A percentile compares a stretch with the other conserved stretches of the same genome.
phyloP scores from a whole-genome alignment of 2,113 vertebrate species.

The Oreotragus oreotragus region DNA sequence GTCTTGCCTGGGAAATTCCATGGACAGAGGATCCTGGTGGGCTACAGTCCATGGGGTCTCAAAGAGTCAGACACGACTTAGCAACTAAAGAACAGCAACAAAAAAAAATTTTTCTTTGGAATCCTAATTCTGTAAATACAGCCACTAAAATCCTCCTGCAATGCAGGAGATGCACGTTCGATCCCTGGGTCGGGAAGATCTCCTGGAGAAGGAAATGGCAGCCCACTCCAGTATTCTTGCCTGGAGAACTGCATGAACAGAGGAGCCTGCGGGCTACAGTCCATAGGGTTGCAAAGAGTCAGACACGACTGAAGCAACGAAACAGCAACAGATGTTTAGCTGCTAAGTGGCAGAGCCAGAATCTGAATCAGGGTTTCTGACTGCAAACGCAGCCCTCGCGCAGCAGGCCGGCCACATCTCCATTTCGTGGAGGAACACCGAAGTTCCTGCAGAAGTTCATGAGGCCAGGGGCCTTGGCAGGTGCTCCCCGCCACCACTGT shows the following conservation, averaged over 20 bases:
- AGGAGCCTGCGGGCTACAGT: not conserved
- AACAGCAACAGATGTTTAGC: not conserved
- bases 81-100: not conserved
- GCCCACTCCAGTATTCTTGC: not conserved
- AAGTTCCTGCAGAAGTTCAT: not conserved
- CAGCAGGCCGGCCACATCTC: not conserved
- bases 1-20: not conserved
- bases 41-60: not conserved
- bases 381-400: not conserved
- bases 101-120: not conserved
- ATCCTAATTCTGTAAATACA: not conserved
- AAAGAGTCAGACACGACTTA: not conserved
- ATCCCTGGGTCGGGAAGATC: not conserved
- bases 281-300: not conserved
- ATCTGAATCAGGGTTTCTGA: not conserved
- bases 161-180: fast-evolving
- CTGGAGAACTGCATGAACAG: not conserved
- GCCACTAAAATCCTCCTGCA: not conserved
- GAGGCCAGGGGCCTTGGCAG: not conserved
- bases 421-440: not conserved
- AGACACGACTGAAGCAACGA: not conserved
- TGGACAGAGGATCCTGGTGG: not conserved
- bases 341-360: not conserved
- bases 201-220: not conserved
- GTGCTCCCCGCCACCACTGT: fast-evolving